Conservation (phyloP, 2,113 vertebrate species). For the Rattus norvegicus region DNA sequence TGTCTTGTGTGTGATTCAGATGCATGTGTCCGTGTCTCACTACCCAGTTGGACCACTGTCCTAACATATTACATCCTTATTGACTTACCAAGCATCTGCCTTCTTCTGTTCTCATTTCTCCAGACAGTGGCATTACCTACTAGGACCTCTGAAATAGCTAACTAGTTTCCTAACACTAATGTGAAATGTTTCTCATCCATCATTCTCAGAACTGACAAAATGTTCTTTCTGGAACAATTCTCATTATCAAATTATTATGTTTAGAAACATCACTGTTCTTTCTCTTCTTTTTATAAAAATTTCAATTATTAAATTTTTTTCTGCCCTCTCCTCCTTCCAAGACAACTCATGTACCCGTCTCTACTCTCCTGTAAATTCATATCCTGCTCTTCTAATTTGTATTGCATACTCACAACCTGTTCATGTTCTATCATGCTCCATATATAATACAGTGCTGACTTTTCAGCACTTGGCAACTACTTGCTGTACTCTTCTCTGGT, state of each 20-base stretch:
- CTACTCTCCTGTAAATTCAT: background rate
- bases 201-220: conserved; percentile 10
- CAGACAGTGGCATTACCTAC: background rate
- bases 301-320: background rate
- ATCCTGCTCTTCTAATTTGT: background rate
- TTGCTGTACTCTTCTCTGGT: background rate
- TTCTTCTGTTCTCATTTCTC: background rate
- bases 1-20: background rate
- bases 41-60: background rate
- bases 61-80: accelerated
- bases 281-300: background rate
- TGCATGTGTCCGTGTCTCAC: accelerated
- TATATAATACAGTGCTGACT: background rate
- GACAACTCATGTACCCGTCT: background rate
- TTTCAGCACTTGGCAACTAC: background rate
- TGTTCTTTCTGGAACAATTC: background rate
- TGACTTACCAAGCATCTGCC: background rate
- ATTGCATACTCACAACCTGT: background rate
- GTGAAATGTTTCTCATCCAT: background rate
- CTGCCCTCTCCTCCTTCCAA: background rate
- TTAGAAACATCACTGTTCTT: background rate
- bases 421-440: background rate
- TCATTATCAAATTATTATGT: background rate
- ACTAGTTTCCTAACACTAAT: no score
- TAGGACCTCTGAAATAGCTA: background rate